Evolutionary conservation across 2,797 vertebrate genomes (phyloP).

Genomic region (Sebastes alutus): DNA sequence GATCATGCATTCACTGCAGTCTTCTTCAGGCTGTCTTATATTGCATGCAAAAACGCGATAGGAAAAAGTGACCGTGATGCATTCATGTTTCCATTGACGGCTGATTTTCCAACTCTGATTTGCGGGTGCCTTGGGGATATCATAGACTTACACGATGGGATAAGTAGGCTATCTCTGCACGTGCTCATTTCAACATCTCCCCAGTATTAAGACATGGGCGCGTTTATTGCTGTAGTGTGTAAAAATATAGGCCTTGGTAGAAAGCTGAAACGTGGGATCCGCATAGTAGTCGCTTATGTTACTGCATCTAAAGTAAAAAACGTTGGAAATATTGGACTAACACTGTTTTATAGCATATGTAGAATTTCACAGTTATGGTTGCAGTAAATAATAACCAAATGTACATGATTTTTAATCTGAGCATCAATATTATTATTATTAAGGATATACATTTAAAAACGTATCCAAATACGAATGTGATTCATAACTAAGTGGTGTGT

Average conservation of each 20-base stretch:
- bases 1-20: conserved; percentile 45
- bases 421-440: background rate
- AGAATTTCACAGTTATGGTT: background rate
- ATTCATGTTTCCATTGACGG: conserved; percentile 60
- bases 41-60: conserved; percentile 69
- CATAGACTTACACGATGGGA: conserved; percentile 1
- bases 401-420: background rate
- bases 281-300: conserved; percentile 36
- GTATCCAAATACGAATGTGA: background rate
- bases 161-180: conserved; percentile 33
- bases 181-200: conserved; percentile 29
- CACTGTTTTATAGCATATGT: background rate
- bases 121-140: conserved; percentile 41
- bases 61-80: conserved; percentile 66
- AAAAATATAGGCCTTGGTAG: conserved; percentile 38
- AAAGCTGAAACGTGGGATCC: conserved; percentile 47
- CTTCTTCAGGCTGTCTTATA: conserved; percentile 14
- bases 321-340: background rate
- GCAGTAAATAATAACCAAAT: background rate
- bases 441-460: background rate
- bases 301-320: conserved; percentile 9
- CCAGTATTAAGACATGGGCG: conserved; percentile 28
- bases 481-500: background rate
- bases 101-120: conserved; percentile 52
- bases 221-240: conserved; percentile 37